Evolutionary conservation across 2,113 vertebrate species (phyloP).

Genomic region (Pomatorhinus ruficollis): DNA sequence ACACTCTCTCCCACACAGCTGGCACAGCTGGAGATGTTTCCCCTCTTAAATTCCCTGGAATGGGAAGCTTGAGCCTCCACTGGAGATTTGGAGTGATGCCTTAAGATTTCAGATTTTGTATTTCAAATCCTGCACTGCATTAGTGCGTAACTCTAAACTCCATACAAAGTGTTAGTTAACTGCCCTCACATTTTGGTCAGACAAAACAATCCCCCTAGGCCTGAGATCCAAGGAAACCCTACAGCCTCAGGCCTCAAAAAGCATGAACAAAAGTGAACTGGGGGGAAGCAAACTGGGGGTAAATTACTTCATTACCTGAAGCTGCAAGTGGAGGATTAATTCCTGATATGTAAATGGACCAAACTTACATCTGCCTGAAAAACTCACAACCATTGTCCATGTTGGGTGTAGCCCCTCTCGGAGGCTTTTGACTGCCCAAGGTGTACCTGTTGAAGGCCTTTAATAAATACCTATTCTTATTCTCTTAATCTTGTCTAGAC

Average conservation of each 20-base stretch:
- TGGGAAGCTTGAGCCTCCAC: background rate
- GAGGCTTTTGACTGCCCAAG: background rate
- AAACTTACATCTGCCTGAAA: background rate
- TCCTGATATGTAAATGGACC: background rate
- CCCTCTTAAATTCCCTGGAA: background rate
- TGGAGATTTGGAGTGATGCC: background rate
- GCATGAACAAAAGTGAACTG: background rate
- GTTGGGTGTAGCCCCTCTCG: background rate
- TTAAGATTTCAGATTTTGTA: background rate
- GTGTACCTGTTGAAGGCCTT: background rate
- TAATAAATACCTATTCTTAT: background rate
- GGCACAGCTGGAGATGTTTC: background rate
- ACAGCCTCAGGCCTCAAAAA: background rate
- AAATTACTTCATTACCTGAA: background rate
- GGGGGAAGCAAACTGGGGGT: background rate
- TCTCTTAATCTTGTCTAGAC: background rate
- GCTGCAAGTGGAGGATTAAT: background rate
- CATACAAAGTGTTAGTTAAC: background rate
- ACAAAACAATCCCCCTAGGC: background rate
- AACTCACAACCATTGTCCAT: rapidly evolving
- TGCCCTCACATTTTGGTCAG: background rate
- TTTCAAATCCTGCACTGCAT: background rate
- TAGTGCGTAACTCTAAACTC: background rate
- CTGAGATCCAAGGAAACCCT: background rate
- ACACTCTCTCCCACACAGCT: background rate